A percentile compares a stretch with the other conserved stretches of the same genome.
These are phyloP conservation scores for Noctua comes DNA, from an alignment of 2,888 invertebrate species.

Conservation along the genomic window DNA sequence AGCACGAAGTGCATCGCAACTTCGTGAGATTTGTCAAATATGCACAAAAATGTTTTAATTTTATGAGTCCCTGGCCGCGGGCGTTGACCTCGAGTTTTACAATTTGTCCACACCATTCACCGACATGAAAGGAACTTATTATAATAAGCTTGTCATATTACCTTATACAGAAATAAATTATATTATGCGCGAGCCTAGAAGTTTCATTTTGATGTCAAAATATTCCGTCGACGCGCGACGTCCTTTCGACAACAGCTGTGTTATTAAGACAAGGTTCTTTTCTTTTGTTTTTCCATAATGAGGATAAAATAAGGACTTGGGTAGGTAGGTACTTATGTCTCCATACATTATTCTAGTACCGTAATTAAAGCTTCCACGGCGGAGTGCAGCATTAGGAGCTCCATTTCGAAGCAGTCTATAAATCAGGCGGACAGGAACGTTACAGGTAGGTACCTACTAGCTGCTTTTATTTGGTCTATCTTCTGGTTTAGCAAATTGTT, in stretches of 20 bases:
- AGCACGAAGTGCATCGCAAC: constrained; percentile 63
- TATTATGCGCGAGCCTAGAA: not conserved
- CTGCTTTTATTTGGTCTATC: constrained; percentile 51
- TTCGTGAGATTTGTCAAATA: constrained; percentile 67
- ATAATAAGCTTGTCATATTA: constrained; percentile 59
- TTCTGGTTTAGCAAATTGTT: constrained; percentile 42
- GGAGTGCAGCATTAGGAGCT: constrained; percentile 50
- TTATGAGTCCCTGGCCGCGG: constrained; percentile 63
- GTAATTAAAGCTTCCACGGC: constrained; percentile 45
- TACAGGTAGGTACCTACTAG: constrained; percentile 53
- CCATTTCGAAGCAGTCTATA: constrained; percentile 53
- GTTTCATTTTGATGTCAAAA: constrained; percentile 13
- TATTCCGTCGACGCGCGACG: not conserved
- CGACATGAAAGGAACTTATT: constrained; percentile 64
- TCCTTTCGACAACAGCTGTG: constrained; percentile 5
- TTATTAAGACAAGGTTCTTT: constrained; percentile 23
- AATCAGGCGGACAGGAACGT: constrained; percentile 51
- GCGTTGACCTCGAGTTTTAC: constrained; percentile 68
- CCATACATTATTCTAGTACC: constrained; percentile 22
- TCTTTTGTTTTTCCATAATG: constrained; percentile 5
- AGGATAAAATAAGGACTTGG: not conserved
- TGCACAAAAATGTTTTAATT: constrained; percentile 65
- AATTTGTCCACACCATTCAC: constrained; percentile 68
- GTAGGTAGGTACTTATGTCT: not conserved
- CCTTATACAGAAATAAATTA: constrained; percentile 30